A percentile compares a stretch with the other conserved stretches of the same genome.
Evolutionary conservation across 2,888 invertebrate genomes (phyloP).

Genomic region (Nineta flava): DNA sequence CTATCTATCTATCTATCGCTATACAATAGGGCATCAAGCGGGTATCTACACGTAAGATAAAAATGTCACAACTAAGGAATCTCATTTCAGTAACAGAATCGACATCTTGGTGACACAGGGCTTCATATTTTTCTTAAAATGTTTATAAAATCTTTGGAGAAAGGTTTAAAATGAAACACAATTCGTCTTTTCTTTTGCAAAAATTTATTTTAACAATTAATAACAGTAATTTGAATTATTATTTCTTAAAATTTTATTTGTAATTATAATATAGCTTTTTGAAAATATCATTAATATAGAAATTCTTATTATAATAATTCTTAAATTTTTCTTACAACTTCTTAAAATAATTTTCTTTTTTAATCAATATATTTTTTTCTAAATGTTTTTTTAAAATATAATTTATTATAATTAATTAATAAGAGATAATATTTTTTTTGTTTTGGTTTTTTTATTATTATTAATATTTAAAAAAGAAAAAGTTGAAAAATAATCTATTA

Average conservation of each 20-base stretch:
- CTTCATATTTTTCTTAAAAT: no score
- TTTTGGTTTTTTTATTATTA: not conserved
- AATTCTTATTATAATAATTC: not conserved
- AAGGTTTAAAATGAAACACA: no score
- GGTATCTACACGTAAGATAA: no score
- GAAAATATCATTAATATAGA: conserved; percentile 1
- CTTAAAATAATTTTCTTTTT: not conserved
- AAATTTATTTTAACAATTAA: conserved; percentile 3
- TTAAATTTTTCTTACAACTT: no score
- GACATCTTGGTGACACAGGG: no score
- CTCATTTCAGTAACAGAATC: no score
- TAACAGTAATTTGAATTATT: conserved; percentile 1
- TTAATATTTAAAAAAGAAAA: not conserved
- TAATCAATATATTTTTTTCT: not conserved
- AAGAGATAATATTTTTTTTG: not conserved
- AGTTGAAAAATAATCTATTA: not conserved
- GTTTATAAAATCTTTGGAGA: no score
- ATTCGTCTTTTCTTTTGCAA: not conserved
- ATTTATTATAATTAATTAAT: not conserved
- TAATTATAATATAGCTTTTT: not conserved
- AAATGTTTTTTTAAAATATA: not conserved
- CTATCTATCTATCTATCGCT: no score
- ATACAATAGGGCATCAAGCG: no score
- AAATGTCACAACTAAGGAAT: no score
- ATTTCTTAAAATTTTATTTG: not conserved